phyloP scores from a whole-genome alignment of 1,140 invertebrate genomes.

The Cotesia glomerata region DNA sequence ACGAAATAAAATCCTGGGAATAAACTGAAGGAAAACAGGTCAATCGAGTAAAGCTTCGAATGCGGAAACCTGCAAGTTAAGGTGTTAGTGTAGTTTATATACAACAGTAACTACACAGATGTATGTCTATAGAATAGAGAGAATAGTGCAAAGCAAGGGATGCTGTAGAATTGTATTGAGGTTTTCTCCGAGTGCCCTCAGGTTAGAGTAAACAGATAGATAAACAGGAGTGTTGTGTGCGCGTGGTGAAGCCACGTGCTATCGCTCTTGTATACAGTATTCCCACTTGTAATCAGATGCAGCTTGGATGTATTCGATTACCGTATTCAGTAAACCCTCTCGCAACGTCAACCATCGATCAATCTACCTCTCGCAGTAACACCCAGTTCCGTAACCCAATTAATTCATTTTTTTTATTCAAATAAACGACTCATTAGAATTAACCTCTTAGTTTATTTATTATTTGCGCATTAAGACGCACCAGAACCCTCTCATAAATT shows the following conservation, averaged over 20 bases:
- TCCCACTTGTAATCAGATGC: slow-evolving; percentile 20
- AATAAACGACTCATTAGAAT: not conserved
- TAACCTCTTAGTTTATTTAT: too few relatives aligned
- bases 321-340: not conserved
- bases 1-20: too few relatives aligned
- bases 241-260: slow-evolving; percentile 6
- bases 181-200: slow-evolving; percentile 7
- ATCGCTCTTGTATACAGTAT: not conserved
- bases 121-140: not conserved
- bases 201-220: slow-evolving; percentile 20
- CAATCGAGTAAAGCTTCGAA: too few relatives aligned
- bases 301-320: slow-evolving; percentile 11
- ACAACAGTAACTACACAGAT: too few relatives aligned
- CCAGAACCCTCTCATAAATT: too few relatives aligned
- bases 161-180: not conserved
- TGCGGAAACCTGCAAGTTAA: too few relatives aligned
- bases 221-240: not conserved
- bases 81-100: too few relatives aligned
- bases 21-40: too few relatives aligned
- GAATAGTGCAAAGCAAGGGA: not conserved
- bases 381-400: not conserved
- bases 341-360: not conserved
- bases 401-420: not conserved
- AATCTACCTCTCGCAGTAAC: not conserved
- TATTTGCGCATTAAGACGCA: too few relatives aligned